These are phyloP conservation scores for Acanthosepion lycidas DNA, from an alignment of 2,888 invertebrate genomes.

Conservation along the genomic window DNA sequence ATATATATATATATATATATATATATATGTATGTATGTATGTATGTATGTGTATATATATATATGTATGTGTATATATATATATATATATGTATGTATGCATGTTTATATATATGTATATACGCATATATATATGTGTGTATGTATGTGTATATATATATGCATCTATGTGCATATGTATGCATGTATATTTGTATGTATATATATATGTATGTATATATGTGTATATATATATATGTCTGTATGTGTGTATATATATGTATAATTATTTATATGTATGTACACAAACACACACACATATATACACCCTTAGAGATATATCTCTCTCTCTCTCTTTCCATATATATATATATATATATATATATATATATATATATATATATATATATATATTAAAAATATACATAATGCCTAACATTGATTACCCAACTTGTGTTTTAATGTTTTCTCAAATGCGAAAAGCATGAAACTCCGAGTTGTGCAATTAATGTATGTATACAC, in stretches of 20 bases:
- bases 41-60: not conserved
- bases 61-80: not conserved
- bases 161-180: not conserved
- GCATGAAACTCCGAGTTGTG: no score
- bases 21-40: not conserved
- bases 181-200: not conserved
- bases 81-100: not conserved
- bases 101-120: not conserved
- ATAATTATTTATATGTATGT: not conserved
- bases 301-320: no score
- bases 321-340: no score
- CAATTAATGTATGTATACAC: no score
- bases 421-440: no score
- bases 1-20: not conserved
- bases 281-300: no score
- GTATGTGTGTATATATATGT: not conserved
- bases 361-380: no score
- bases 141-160: not conserved
- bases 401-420: no score
- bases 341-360: no score
- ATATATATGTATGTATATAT: not conserved
- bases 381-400: no score
- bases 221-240: not conserved
- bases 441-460: no score
- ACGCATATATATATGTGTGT: not conserved